Evolutionary conservation across 1,140 invertebrate genomes (phyloP).

Genomic region (Leptinotarsa lineolata): DNA sequence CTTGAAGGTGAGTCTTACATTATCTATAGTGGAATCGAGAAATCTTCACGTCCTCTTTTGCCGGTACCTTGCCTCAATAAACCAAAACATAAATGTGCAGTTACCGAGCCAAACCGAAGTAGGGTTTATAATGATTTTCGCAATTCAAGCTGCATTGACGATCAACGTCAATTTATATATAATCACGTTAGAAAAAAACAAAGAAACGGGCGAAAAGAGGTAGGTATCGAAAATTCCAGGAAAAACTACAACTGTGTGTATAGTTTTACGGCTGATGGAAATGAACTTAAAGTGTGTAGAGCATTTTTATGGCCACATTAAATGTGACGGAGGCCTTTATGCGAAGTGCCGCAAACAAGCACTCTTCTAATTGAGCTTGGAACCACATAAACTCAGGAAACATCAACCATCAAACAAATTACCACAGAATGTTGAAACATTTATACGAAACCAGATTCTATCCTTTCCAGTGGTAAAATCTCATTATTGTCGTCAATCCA

Average conservation of each 20-base stretch:
- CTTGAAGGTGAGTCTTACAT: neutral
- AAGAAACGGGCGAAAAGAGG: neutral
- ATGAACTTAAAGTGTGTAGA: neutral
- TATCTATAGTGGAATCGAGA: neutral
- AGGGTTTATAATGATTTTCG: neutral
- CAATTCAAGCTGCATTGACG: neutral
- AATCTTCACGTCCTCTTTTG: neutral
- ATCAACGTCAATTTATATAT: neutral
- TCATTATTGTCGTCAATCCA: slow-evolving; percentile 18
- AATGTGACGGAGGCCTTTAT: slow-evolving; percentile 7
- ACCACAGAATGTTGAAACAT: neutral
- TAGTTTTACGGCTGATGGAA: neutral
- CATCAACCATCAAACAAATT: neutral
- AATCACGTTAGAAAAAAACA: neutral
- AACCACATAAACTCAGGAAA: neutral
- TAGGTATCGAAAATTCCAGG: neutral
- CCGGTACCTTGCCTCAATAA: neutral
- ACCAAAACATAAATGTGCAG: slow-evolving; percentile 8
- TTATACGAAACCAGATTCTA: slow-evolving; percentile 2
- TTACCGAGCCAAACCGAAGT: neutral
- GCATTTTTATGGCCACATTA: neutral
- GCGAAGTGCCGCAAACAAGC: neutral
- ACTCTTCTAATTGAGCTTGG: neutral
- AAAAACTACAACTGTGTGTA: neutral
- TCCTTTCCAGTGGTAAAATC: slow-evolving; percentile 7